Conservation (phyloP, 2,113 vertebrate species). For the Steatornis caripensis region DNA sequence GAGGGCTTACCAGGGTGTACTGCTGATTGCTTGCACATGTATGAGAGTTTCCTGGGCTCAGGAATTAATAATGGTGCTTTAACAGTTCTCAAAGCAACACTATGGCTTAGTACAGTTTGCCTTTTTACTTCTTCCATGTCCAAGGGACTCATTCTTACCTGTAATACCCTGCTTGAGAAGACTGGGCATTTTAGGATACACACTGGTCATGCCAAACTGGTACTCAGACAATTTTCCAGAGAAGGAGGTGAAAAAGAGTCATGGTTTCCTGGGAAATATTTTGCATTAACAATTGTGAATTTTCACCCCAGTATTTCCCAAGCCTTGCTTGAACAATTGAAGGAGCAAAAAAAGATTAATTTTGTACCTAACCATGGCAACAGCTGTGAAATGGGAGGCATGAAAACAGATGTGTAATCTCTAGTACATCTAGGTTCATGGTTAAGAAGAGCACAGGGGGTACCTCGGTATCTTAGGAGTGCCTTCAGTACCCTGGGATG, state of each 20-base stretch:
- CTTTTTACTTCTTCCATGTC: neutral
- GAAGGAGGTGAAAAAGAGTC: neutral
- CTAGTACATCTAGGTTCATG: neutral
- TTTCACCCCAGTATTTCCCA: neutral
- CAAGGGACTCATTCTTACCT: neutral
- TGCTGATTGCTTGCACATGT: neutral
- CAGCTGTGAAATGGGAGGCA: neutral
- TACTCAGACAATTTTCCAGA: neutral
- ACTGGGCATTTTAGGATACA: neutral
- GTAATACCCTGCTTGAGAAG: neutral
- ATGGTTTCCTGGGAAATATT: neutral
- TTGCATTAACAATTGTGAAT: neutral
- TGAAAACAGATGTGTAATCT: neutral
- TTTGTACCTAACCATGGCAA: neutral
- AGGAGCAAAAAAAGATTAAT: neutral
- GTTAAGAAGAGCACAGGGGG: neutral
- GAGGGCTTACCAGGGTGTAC: neutral
- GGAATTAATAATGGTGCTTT: neutral
- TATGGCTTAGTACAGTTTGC: neutral
- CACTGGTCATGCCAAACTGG: neutral
- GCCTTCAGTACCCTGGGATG: neutral
- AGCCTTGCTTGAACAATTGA: neutral
- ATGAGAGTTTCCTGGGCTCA: neutral
- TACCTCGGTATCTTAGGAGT: neutral
- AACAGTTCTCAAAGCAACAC: neutral